phyloP scores from a whole-genome alignment of 1,140 invertebrate species.

The Lasioglossum albipes region DNA sequence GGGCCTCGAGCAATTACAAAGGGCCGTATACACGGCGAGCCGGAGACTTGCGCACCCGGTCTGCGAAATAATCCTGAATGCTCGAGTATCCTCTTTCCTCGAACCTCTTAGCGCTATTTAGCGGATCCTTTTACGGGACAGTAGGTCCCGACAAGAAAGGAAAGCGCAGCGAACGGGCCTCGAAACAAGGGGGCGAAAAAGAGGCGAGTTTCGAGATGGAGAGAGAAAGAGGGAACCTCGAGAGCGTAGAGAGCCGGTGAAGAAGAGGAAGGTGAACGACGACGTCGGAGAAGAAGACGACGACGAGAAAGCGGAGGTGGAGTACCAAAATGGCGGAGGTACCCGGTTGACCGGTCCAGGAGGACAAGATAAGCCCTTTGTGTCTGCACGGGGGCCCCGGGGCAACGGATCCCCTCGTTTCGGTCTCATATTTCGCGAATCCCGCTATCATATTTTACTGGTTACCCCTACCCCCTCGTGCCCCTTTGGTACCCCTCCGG shows the following conservation, averaged over 20 bases:
- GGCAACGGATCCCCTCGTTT: slow-evolving; percentile 67
- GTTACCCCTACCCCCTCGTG: slow-evolving; percentile 15
- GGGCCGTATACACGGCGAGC: neutral
- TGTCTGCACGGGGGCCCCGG: slow-evolving; percentile 60
- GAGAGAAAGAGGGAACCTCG: neutral
- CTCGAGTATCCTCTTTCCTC: slow-evolving; percentile 71
- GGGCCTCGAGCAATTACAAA: slow-evolving; percentile 29
- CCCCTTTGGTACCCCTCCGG: neutral
- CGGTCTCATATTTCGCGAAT: slow-evolving; percentile 75
- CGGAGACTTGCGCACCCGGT: slow-evolving; percentile 18
- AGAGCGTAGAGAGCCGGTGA: too few relatives aligned
- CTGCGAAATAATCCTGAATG: slow-evolving; percentile 70
- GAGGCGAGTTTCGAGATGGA: slow-evolving; percentile 11
- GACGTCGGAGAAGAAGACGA: slow-evolving; percentile 28
- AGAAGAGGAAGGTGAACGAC: neutral
- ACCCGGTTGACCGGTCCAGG: slow-evolving; percentile 46
- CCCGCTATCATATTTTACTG: slow-evolving; percentile 70
- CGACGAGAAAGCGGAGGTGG: neutral
- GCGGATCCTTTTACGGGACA: slow-evolving; percentile 75
- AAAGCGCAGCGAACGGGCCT: slow-evolving; percentile 11
- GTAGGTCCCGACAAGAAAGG: slow-evolving; percentile 67
- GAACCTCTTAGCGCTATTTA: slow-evolving; percentile 74
- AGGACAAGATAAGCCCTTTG: slow-evolving; percentile 75
- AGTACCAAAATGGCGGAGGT: slow-evolving; percentile 2
- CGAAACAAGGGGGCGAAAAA: slow-evolving; percentile 7